These are phyloP conservation scores for Gandaritis pyraliata DNA, from an alignment of 2,888 invertebrate genomes.

Conservation along the genomic window DNA sequence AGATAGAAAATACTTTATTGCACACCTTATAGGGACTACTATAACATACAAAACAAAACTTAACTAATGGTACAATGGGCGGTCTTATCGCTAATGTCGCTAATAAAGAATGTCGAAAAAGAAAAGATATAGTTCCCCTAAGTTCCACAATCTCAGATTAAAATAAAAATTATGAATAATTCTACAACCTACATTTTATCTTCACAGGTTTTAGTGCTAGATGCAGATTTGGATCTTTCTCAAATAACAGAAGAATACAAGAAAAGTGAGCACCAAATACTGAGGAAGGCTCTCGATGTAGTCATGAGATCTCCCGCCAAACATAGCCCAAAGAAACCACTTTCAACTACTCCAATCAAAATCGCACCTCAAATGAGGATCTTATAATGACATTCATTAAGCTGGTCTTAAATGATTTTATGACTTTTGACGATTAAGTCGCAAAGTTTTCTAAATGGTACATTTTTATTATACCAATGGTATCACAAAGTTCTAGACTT, in stretches of 20 bases:
- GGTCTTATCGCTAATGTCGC: too few species aligned
- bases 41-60: too few species aligned
- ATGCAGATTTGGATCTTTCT: slow-evolving; percentile 87
- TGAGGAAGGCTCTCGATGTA: slow-evolving; percentile 76
- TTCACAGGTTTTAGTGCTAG: slow-evolving; percentile 86
- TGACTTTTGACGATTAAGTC: slow-evolving; percentile 4
- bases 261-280: slow-evolving; percentile 83
- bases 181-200: not conserved
- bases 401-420: not conserved
- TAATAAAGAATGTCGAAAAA: too few species aligned
- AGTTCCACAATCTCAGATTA: too few species aligned
- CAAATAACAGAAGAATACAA: slow-evolving; percentile 87
- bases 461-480: not conserved
- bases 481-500: slow-evolving; percentile 14
- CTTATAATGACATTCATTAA: slow-evolving; percentile 55
- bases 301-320: slow-evolving; percentile 79
- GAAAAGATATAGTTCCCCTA: too few species aligned
- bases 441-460: not conserved
- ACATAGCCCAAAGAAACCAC: slow-evolving; percentile 77
- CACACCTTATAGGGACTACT: too few species aligned
- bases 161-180: not conserved
- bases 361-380: slow-evolving; percentile 69
- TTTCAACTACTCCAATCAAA: slow-evolving; percentile 69
- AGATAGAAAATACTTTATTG: too few species aligned
- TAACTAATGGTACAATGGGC: too few species aligned